Conservation (phyloP, 2,888 invertebrate genomes). For the Leptopilina syphax region DNA sequence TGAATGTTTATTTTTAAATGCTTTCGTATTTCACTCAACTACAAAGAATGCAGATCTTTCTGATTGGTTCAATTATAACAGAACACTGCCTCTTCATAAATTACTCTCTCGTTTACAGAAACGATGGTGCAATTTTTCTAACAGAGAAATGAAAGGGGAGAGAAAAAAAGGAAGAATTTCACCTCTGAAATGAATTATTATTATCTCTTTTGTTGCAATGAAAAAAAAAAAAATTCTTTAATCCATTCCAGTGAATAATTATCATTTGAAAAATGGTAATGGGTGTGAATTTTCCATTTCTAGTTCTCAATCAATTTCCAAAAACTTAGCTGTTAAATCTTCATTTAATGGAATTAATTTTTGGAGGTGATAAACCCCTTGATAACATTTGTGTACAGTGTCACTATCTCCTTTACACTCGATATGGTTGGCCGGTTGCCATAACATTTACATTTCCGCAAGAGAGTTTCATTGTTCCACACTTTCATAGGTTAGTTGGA, state of each 20-base stretch:
- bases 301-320: too few species aligned
- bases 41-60: conserved; percentile 45
- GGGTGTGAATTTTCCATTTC: too few species aligned
- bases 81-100: conserved; percentile 42
- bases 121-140: conserved; percentile 15
- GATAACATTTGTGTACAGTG: conserved; percentile 18
- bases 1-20: conserved; percentile 17
- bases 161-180: neutral
- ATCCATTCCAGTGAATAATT: neutral
- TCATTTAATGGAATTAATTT: neutral
- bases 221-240: neutral
- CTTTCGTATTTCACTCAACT: conserved; percentile 48
- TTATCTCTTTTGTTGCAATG: neutral
- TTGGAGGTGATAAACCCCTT: neutral
- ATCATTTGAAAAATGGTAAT: neutral
- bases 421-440: conserved; percentile 60
- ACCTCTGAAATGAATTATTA: neutral
- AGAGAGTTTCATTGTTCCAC: conserved; percentile 60
- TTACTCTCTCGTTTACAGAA: conserved; percentile 4
- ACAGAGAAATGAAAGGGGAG: neutral
- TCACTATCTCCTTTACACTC: conserved; percentile 50
- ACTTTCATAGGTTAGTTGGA: conserved; percentile 58
- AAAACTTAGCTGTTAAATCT: neutral
- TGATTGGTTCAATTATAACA: conserved; percentile 57
- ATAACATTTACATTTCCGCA: conserved; percentile 63